Evolutionary conservation across 2,113 vertebrate genomes (phyloP), one percentile per base, ranked within the genome.

Genomic region (Myiagra hebetior): DNA sequence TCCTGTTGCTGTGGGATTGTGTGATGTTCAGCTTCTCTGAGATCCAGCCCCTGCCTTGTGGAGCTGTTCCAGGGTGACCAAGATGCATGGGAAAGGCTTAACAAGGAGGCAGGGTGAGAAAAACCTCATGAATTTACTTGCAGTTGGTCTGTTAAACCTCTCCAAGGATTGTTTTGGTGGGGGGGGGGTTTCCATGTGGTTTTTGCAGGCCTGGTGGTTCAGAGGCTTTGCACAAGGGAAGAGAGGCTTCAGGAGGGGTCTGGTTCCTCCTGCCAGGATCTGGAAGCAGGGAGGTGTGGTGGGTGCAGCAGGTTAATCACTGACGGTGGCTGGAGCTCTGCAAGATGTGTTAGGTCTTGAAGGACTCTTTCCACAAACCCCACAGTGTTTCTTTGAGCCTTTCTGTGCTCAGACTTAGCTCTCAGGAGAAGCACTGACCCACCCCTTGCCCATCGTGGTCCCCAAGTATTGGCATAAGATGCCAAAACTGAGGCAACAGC

Each of bases 361-460:
- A 89, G 35, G 41, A 41, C 1, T 0, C 47, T 75, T 85, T 42
- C 59, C 81, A 78, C 41, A 79, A 75, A 11, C 1, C 11, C 15
- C 3, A 39, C 35, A 11, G n/a, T 62, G 59, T 30, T 46, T 70
- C 74, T 77, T 56, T 28, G 57, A 85, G n/a, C 24, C 27, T 68
- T 72, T 74, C 50, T 70, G 13, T 6, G 3, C 23, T 7, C 35
- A 37, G n/a, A 12, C 13, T 57, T 35, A 7, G 4, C n/a, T 62
- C 19, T 28, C 39, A 52, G 55, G 24, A 47, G 64, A 31, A 53
- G 22, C 15, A 16, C 0, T 2, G 4, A 20, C 62, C 39, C 31
- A 39, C 22, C 30, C 39, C 27, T 77, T 63, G 21, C 77, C 52
- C 28, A 0, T 0, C 0, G 0, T 12, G 22, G 9, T 76, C 67